Base-by-base conservation (phyloP, 2,113 vertebrate genomes). In the Ammodytes marinus region DNA sequence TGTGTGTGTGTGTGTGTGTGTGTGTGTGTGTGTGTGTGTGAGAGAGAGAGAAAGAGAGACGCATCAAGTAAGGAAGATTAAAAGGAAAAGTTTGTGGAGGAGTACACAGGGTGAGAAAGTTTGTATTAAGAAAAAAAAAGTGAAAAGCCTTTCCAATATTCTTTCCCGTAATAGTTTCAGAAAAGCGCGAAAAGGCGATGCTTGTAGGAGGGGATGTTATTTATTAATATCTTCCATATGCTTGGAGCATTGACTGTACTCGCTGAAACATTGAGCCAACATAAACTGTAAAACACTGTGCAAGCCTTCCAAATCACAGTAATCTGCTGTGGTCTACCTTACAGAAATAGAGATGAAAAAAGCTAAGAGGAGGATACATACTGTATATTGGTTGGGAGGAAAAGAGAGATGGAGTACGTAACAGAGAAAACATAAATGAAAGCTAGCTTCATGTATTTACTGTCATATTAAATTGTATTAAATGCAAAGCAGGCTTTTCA, bases 201-300 rank as follows among this genome's bases (percentile, higher is more conserved):
- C 49, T 60, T 79, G 84, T 82, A 53, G 82, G 80, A 84, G 59
- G 77, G 65, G 66, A 80, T 69, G 84, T 71, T 80, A 71, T 83
- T 85, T 84, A 91, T 92, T 80, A 87, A 87, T 82, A 87, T 86
- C 68, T 77, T 79, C 77, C 88, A 91, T 82, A 88, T 75, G 80
- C 71, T 82, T 17, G 17, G 39, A 52, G 69, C 75, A 84, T n/a
- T 83, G 70, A 88, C 68, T 69, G 69, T 49, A 77, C 68, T 42
- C 53, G 72, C 50, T 72, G 61, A 68, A 84, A 83, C 59, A 65
- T 68, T 27, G 79, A 78, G 78, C 69, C 86, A 83, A 52, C 69
- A 70, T 72, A 87, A 69, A 65, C 72, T 63, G 75, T 88, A 68
- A 85, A 83, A 83, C 27, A 85, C 19, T 17, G 47, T 65, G 40